Percentiles rank a stretch among this genome's conserved stretches.
phyloP scores from a whole-genome alignment of 1,140 invertebrate genomes.

The Cyclina sinensis region DNA sequence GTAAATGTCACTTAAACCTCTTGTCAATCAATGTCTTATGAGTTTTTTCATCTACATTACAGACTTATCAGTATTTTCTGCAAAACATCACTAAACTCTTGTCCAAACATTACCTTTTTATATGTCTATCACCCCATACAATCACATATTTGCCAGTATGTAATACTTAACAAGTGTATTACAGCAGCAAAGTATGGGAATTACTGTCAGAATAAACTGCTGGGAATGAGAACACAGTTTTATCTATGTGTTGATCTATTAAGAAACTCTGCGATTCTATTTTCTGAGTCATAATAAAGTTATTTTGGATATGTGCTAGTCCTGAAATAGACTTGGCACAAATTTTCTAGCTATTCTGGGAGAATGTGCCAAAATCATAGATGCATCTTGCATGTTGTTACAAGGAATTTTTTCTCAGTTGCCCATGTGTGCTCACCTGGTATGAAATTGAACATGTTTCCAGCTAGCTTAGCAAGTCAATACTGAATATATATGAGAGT shows the following conservation, averaged over 20 bases:
- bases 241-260: constrained; percentile 3
- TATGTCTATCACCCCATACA: too few relatives aligned
- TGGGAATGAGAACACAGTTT: background rate
- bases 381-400: constrained; percentile 13
- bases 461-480: too few relatives aligned
- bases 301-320: constrained; percentile 46
- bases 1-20: too few relatives aligned
- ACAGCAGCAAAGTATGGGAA: background rate
- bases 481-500: too few relatives aligned
- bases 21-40: too few relatives aligned
- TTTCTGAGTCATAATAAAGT: constrained; percentile 37
- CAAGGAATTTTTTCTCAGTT: background rate
- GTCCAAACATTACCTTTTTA: too few relatives aligned
- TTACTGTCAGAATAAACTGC: constrained; percentile 10
- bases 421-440: too few relatives aligned
- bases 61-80: too few relatives aligned
- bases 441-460: too few relatives aligned
- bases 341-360: constrained; percentile 27
- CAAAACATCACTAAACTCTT: too few relatives aligned
- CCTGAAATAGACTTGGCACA: constrained; percentile 45
- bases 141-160: background rate
- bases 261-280: background rate
- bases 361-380: constrained; percentile 21
- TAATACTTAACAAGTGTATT: background rate
- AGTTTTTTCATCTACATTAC: too few relatives aligned